phyloP scores from a whole-genome alignment of 2,888 invertebrate genomes.

The Ennomos erosarius region DNA sequence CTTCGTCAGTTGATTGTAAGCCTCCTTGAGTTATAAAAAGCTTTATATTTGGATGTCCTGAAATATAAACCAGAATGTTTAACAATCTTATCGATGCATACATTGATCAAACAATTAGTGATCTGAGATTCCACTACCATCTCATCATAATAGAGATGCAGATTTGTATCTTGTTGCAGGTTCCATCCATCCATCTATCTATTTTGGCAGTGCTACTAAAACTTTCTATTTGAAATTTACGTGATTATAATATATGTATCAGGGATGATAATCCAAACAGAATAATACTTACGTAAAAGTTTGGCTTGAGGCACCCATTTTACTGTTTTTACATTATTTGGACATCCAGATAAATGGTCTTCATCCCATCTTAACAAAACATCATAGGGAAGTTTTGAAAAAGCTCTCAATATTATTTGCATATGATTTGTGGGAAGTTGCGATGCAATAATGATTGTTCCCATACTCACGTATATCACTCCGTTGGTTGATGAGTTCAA shows the following conservation, averaged over 20 bases:
- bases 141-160: too few species aligned
- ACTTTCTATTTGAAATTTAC: too few species aligned
- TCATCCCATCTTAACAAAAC: slow-evolving; percentile 75
- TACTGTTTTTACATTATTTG: slow-evolving; percentile 62
- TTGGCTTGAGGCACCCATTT: slow-evolving; percentile 79
- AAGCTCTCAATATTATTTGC: slow-evolving; percentile 54
- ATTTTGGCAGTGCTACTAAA: too few species aligned
- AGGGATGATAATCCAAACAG: too few species aligned
- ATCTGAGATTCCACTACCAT: too few species aligned
- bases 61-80: too few species aligned
- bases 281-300: slow-evolving; percentile 57
- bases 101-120: too few species aligned
- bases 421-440: slow-evolving; percentile 55
- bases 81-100: too few species aligned
- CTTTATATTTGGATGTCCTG: slow-evolving; percentile 71
- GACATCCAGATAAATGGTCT: slow-evolving; percentile 62
- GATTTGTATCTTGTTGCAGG: too few species aligned
- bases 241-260: too few species aligned
- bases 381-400: slow-evolving; percentile 68
- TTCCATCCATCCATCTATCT: too few species aligned
- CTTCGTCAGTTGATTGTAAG: slow-evolving; percentile 69
- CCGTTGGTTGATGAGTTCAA: slow-evolving; percentile 68
- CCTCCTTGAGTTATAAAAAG: slow-evolving; percentile 74
- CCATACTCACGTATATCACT: slow-evolving; percentile 74
- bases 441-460: slow-evolving; percentile 65